Evolutionary conservation across 2,113 vertebrate species (phyloP).

Genomic region (Albula goreensis): DNA sequence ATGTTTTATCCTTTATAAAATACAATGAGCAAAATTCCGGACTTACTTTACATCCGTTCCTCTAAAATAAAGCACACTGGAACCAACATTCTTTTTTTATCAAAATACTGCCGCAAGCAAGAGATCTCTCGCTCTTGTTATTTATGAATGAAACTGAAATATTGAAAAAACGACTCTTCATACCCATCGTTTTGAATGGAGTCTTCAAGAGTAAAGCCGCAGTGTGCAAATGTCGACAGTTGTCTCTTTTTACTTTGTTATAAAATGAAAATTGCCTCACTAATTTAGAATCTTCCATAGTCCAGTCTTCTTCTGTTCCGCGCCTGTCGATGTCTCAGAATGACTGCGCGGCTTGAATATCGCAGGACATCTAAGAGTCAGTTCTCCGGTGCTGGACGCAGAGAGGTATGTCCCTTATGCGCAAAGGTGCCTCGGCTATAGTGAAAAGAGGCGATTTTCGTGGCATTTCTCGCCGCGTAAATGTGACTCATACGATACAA

Average conservation of each 20-base stretch:
- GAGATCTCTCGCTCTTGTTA: no score
- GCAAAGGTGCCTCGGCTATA: not conserved
- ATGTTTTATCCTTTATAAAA: not conserved
- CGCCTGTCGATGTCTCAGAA: not conserved
- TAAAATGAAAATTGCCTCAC: not conserved
- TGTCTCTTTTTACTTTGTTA: not conserved
- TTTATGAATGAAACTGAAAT: not conserved
- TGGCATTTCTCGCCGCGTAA: not conserved
- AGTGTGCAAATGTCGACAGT: not conserved
- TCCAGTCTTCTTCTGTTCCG: not conserved
- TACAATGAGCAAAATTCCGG: not conserved
- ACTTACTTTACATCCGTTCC: not conserved
- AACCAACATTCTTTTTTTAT: no score
- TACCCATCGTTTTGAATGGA: not conserved
- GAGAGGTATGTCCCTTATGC: not conserved
- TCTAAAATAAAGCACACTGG: no score
- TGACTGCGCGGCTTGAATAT: not conserved
- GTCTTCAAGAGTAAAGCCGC: not conserved
- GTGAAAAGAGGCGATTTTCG: not conserved
- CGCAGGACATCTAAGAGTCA: not conserved
- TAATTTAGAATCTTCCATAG: not conserved
- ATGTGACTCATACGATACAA: not conserved
- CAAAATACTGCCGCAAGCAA: no score
- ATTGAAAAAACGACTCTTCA: slow-evolving; percentile 11
- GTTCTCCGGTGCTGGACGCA: not conserved